Conservation (phyloP, 2,113 vertebrate species). For the Megaleporinus macrocephalus region DNA sequence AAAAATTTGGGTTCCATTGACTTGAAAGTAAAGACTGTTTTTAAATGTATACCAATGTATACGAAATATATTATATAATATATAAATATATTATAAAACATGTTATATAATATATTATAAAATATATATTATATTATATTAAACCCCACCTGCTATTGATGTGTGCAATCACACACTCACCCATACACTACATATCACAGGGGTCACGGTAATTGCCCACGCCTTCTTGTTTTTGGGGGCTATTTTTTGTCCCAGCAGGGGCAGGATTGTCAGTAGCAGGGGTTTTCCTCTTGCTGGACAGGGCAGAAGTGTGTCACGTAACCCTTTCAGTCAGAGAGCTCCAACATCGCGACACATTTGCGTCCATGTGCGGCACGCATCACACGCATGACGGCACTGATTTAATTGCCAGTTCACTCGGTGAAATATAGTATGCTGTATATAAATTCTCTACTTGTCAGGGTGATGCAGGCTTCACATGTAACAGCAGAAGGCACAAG, state of each 20-base stretch:
- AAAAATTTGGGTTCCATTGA: too few relatives aligned
- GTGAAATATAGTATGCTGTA: constrained; percentile 3
- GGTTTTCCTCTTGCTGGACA: constrained; percentile 59
- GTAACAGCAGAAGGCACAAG: constrained; percentile 27
- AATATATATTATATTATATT: too few relatives aligned
- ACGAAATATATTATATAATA: too few relatives aligned
- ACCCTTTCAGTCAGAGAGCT: constrained; percentile 24
- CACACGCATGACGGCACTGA: constrained; percentile 63
- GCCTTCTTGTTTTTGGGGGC: constrained; percentile 22
- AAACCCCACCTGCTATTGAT: neutral
- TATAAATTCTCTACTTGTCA: neutral
- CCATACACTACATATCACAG: neutral
- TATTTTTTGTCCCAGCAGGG: constrained; percentile 63
- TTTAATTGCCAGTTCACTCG: constrained; percentile 71
- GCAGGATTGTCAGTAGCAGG: constrained; percentile 57
- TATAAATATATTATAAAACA: too few relatives aligned
- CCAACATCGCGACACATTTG: constrained; percentile 57
- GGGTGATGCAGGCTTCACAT: constrained; percentile 16
- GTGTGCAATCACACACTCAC: neutral
- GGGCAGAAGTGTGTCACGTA: constrained; percentile 34
- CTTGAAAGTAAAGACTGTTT: too few relatives aligned
- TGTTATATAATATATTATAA: too few relatives aligned
- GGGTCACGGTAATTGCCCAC: neutral
- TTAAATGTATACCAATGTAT: too few relatives aligned
- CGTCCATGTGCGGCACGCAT: constrained; percentile 62